A percentile compares a stretch with the other conserved stretches of the same genome.
phyloP scores from a whole-genome alignment of 2,797 vertebrate species.

The Phaenicophaeus curvirostris region DNA sequence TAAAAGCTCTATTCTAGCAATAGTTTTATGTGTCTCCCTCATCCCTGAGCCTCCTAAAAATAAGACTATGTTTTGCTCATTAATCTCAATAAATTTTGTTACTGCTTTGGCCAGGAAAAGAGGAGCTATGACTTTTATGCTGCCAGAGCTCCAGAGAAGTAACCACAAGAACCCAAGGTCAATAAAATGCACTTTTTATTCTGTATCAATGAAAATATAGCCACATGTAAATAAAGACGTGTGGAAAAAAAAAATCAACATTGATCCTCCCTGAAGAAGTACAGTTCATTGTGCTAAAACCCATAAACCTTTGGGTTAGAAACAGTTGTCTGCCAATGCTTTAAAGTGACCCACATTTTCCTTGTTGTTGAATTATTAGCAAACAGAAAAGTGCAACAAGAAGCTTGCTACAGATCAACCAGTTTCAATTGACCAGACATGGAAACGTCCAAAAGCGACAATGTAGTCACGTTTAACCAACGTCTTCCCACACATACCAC shows the following conservation, averaged over 20 bases:
- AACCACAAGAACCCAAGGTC: slow-evolving; percentile 42
- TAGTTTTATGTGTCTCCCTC: not conserved
- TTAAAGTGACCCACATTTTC: slow-evolving; percentile 59
- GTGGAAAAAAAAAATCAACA: slow-evolving; percentile 62
- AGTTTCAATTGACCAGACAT: not conserved
- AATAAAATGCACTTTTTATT: slow-evolving; percentile 84
- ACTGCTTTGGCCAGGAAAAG: not conserved
- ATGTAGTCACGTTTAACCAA: not conserved
- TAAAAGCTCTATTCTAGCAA: not conserved
- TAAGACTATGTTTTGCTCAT: slow-evolving; percentile 11
- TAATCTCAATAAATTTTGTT: not conserved
- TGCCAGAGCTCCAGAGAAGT: not conserved
- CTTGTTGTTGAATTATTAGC: slow-evolving; percentile 52
- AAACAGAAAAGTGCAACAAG: slow-evolving; percentile 59
- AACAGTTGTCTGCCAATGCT: slow-evolving; percentile 75
- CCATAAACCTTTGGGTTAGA: slow-evolving; percentile 74
- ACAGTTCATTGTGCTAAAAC: slow-evolving; percentile 83
- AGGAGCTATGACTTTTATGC: not conserved
- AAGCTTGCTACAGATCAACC: slow-evolving; percentile 51
- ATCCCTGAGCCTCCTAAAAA: slow-evolving; percentile 11
- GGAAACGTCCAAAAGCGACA: not conserved
- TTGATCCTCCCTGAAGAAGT: slow-evolving; percentile 80
- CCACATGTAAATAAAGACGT: slow-evolving; percentile 79
- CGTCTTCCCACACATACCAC: not conserved
- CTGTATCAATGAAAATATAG: slow-evolving; percentile 81